Base-by-base conservation (phyloP, 2,113 vertebrate species). In the Eulacestoma nigropectus region DNA sequence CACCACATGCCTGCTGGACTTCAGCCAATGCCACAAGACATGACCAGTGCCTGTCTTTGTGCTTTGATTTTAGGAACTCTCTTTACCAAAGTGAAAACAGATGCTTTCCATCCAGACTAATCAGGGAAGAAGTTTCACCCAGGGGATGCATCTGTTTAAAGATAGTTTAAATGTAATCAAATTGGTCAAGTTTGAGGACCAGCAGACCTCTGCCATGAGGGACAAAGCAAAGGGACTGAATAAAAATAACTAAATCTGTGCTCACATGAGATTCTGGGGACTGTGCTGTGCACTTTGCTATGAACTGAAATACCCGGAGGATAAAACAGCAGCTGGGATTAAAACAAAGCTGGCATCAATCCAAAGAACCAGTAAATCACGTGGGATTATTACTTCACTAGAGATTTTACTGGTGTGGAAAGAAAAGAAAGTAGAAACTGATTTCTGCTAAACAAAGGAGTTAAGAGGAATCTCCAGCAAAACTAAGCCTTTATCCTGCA, bases 101-200 rank as follows among this genome's bases (percentile, higher is more conserved):
- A 96, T 96, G 95, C 88, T 97, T 97, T 81, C 94, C 76, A 94
- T 97, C 93, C 84, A 96, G 69, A 91, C 52, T 95, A 96, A 97
- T 96, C 95, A 94, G 85, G 79, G 74, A 90, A 90, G 95, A 95
- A 90, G 85, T 94, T 95, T 96, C 60, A 96, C 89, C 74, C 93
- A 94, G 74, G 74, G 94, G 96, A 96, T 87, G 70, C 82, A 87
- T 96, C 87, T 95, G 67, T 83, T 94, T 87, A 93, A 96, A 85
- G 37, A 89, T 68, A 96, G 89, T 88, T 96, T 96, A 95, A 95
- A 95, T 80, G 73, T 95, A 96, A 97, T 94, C 81, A 92, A 86
- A 93, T 69, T 84, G 81, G 91, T 89, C 80, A 87, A 91, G 73
- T 92, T 89, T 90, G 94, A 95, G 87, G 37, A 92, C 86, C 83